Conservation (phyloP, 2,113 vertebrate species). For the Tyto alba region DNA sequence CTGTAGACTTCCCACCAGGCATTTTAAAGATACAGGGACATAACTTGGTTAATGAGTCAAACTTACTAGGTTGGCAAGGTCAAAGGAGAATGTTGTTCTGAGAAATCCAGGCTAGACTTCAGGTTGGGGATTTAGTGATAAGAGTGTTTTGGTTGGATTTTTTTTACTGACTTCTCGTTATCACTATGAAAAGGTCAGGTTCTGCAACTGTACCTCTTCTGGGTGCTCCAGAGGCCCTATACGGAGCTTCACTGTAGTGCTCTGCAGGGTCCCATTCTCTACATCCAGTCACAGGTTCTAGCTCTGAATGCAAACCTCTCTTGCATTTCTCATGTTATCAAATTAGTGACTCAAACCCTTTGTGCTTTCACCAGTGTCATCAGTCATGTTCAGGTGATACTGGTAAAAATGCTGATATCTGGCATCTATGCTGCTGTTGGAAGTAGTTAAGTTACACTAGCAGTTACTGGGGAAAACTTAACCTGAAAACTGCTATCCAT, state of each 20-base stretch:
- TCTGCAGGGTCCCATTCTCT: background rate
- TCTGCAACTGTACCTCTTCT: background rate
- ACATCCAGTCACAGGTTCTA: background rate
- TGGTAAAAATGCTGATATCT: background rate
- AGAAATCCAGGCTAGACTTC: background rate
- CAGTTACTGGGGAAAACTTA: background rate
- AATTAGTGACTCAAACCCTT: background rate
- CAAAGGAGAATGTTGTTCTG: background rate
- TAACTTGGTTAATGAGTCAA: background rate
- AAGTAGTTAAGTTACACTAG: background rate
- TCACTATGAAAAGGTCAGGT: background rate
- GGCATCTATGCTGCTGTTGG: background rate
- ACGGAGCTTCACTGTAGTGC: fast-evolving
- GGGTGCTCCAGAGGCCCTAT: background rate
- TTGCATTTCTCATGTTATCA: background rate
- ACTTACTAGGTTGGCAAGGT: background rate
- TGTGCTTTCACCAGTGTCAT: background rate
- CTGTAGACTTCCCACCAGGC: background rate
- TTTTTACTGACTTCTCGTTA: background rate
- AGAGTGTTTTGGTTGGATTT: background rate
- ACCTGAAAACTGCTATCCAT: background rate
- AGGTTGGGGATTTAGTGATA: background rate
- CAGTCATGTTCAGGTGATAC: background rate
- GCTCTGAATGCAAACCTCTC: background rate
- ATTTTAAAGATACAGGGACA: background rate